Base-by-base conservation (phyloP, 1,140 invertebrate species). In the Choristoneura fumiferana region DNA sequence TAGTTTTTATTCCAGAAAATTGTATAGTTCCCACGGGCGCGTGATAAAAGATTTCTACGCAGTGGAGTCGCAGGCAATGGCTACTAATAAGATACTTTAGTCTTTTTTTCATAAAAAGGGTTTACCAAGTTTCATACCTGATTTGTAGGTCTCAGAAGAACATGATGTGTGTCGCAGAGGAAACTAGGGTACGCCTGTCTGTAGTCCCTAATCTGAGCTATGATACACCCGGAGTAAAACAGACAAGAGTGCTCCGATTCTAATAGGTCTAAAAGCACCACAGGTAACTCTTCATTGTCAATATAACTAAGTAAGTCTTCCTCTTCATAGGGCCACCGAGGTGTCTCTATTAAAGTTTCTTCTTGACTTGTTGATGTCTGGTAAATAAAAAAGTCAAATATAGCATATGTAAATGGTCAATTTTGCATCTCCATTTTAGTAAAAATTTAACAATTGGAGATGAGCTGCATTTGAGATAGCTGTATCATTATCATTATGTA, bases 151-250 rank as follows among this genome's bases (percentile, higher is more conserved):
- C 94, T 94, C 57, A 98, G 92, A 62, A 98, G 90, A 59, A 98
- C 95, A 92, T 97, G 95, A 89, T 95, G 94, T 69, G 93, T 93
- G 90, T 95, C 94, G 89, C 93, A 94, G 71, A 91, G 81, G 82
- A 91, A 91, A 84, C 92, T 94, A 65, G 93, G 92, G 87, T 93
- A 94, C 61, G 93, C 91, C 84, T 96, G 94, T 66, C 96, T 91
- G 80, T 96, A 96, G 89, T 98, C 96, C 74, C 96, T 92, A 63
- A 98, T 92, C 92, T 98, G 96, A 63, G 94, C 95, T 74, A 98
- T 95, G 43, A 98, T 95, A 90, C 96, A 98, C 22, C 97, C 97
- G 66, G 94, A 95, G 78, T 98, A 97, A 89, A 97, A 98, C 14
- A 98, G 91, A 81, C 94, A 93, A 14, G 94, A 93, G 67, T 95